Conservation (phyloP, 2,888 invertebrate genomes). For the Caenorhabditis sp. region DNA sequence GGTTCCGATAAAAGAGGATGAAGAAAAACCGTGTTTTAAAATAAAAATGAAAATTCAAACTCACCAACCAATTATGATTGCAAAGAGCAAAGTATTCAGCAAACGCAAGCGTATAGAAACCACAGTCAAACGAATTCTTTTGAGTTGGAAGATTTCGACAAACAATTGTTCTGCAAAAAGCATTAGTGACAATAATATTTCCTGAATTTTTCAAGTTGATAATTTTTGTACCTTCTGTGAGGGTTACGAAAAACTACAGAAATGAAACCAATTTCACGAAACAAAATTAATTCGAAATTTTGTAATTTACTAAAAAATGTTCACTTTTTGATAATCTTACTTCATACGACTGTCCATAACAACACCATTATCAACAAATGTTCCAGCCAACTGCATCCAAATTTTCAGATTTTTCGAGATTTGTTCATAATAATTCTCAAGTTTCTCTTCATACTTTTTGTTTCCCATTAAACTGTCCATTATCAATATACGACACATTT, state of each 20-base stretch:
- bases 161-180: slow-evolving; percentile 11
- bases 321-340: slow-evolving; percentile 5
- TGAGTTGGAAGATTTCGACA: slow-evolving; percentile 15
- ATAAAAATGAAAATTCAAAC: neutral
- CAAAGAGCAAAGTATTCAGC: slow-evolving; percentile 28
- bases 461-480: slow-evolving; percentile 12
- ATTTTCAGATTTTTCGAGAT: neutral
- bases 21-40: no score
- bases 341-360: slow-evolving; percentile 8
- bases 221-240: no score
- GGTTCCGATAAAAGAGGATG: no score
- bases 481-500: slow-evolving; percentile 15
- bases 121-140: slow-evolving; percentile 19
- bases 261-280: no score
- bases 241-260: no score
- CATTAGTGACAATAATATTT: no score
- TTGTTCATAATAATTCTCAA: neutral
- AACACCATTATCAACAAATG: slow-evolving; percentile 10
- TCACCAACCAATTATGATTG: slow-evolving; percentile 17
- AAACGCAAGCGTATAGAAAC: slow-evolving; percentile 19
- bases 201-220: neutral
- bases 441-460: neutral
- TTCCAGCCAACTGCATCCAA: slow-evolving; percentile 5
- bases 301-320: no score
- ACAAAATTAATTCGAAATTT: no score